Percentiles rank a stretch among this genome's conserved stretches.
Conservation (phyloP, 23 tunicate species). For the Trididemnum miniatum region DNA sequence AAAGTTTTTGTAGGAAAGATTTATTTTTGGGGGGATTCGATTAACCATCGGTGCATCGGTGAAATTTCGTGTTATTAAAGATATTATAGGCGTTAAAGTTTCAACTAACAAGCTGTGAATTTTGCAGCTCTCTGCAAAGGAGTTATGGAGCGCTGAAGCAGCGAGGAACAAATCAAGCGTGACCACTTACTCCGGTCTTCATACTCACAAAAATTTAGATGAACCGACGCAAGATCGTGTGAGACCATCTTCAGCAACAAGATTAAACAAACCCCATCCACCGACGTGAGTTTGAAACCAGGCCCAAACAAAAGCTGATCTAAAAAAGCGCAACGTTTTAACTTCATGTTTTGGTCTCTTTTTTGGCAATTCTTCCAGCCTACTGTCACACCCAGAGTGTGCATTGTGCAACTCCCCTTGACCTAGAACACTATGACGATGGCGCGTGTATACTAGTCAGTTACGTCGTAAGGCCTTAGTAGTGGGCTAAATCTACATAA, state of each 20-base stretch:
- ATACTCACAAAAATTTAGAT: slow-evolving; percentile 62
- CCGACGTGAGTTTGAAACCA: slow-evolving; percentile 62
- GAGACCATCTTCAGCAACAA: slow-evolving; percentile 72
- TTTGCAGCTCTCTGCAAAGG: slow-evolving; percentile 61
- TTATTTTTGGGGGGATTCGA: too few species aligned
- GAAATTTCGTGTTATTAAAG: too few species aligned
- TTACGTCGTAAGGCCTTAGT: too few species aligned
- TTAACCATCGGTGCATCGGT: too few species aligned
- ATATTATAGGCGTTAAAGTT: too few species aligned
- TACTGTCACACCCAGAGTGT: too few species aligned
- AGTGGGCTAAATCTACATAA: too few species aligned
- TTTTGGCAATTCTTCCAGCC: not conserved
- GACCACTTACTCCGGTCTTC: slow-evolving; percentile 69
- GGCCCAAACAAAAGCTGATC: too few species aligned
- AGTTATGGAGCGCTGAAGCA: slow-evolving; percentile 47
- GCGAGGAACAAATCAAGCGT: slow-evolving; percentile 30
- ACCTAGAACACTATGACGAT: too few species aligned
- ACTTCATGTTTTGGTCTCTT: not conserved
- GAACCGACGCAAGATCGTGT: slow-evolving; percentile 67
- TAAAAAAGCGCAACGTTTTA: not conserved
- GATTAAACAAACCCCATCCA: slow-evolving; percentile 88
- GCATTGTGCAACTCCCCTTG: too few species aligned
- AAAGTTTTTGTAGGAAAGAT: too few species aligned
- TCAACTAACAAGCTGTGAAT: not conserved
- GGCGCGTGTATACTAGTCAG: too few species aligned